These are phyloP conservation scores for Callyntrura sp. DNA, from an alignment of 2,888 invertebrate species.

Conservation along the genomic window DNA sequence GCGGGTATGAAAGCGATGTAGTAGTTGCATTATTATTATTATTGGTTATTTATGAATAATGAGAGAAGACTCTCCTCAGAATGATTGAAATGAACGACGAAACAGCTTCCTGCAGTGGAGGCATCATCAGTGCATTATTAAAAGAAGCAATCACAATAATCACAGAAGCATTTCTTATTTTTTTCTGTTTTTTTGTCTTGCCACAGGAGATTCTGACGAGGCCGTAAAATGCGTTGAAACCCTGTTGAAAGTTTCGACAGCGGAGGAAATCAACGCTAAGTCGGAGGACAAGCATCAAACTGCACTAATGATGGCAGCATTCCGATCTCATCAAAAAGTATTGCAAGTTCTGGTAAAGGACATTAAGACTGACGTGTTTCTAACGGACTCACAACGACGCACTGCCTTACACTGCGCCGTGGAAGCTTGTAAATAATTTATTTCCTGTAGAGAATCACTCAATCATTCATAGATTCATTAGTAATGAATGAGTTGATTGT, in stretches of 20 bases:
- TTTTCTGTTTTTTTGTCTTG: neutral
- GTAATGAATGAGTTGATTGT: too few species aligned
- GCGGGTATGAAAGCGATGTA: too few species aligned
- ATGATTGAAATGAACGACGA: conserved; percentile 7
- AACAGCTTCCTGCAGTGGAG: neutral
- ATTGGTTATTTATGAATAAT: too few species aligned
- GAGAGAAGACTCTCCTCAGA: too few species aligned
- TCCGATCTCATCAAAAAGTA: conserved; percentile 77
- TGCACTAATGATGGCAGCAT: conserved; percentile 77
- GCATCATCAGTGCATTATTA: neutral
- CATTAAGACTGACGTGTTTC: conserved; percentile 75
- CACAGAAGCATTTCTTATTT: too few species aligned
- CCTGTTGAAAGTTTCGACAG: conserved; percentile 62
- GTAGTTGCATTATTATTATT: too few species aligned
- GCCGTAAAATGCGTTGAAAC: conserved; percentile 70
- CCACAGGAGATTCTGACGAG: conserved; percentile 77
- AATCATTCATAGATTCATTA: too few species aligned
- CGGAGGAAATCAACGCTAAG: conserved; percentile 77
- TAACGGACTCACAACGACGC: conserved; percentile 69
- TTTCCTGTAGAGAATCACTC: too few species aligned
- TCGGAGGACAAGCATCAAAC: conserved; percentile 75
- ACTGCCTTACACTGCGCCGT: conserved; percentile 77
- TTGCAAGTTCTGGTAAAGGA: conserved; percentile 67
- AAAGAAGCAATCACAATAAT: neutral
- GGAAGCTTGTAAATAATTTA: conserved; percentile 76